Conservation (phyloP, 2,888 invertebrate species). For the Hesperia comma region DNA sequence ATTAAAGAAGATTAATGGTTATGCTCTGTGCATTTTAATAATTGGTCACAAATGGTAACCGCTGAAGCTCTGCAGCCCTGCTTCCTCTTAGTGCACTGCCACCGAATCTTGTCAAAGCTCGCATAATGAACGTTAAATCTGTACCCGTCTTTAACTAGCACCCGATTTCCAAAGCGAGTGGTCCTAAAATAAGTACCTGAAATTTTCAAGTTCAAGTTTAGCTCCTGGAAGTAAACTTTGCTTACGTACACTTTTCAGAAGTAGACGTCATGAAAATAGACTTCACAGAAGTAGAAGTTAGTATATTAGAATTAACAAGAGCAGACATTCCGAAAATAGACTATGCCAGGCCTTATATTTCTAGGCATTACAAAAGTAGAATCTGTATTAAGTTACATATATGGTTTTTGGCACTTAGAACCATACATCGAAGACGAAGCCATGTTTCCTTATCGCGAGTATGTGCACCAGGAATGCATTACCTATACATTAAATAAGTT, state of each 20-base stretch:
- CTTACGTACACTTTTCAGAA: background rate
- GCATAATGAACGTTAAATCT: constrained; percentile 5
- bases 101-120: constrained; percentile 8
- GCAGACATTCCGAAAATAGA: too few species aligned
- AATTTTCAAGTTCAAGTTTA: background rate
- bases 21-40: background rate
- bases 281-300: background rate
- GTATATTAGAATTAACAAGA: too few species aligned
- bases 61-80: constrained; percentile 44
- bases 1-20: background rate
- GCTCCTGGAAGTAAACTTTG: too few species aligned
- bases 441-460: too few species aligned
- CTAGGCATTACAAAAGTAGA: too few species aligned
- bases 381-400: too few species aligned
- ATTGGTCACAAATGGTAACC: constrained; percentile 36
- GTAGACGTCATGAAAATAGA: background rate
- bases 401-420: too few species aligned
- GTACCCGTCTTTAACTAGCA: background rate
- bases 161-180: background rate
- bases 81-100: constrained; percentile 30
- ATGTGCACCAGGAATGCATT: too few species aligned
- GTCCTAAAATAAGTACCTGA: background rate
- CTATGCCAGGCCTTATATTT: too few species aligned
- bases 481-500: too few species aligned
- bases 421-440: too few species aligned